Conservation (phyloP, 1,140 invertebrate species). For the Melipona quadrifasciata region DNA sequence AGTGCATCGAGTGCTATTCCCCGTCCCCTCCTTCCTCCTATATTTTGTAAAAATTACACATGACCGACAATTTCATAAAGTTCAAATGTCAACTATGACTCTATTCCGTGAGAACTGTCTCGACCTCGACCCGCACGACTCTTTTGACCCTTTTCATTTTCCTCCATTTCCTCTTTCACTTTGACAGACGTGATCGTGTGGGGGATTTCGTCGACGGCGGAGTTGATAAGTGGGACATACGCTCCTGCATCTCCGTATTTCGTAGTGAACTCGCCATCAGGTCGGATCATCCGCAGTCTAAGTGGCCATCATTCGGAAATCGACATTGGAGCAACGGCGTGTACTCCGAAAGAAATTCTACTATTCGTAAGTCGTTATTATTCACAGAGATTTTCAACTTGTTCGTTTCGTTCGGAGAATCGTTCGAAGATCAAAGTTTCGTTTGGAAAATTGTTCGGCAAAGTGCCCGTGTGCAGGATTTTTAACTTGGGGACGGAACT, state of each 20-base stretch:
- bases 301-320: no score
- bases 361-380: not conserved
- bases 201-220: slow-evolving; percentile 60
- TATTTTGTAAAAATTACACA: no score
- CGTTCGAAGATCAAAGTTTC: no score
- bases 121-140: no score
- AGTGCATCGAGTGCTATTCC: no score
- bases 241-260: slow-evolving; percentile 78
- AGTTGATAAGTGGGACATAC: slow-evolving; percentile 79
- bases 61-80: no score
- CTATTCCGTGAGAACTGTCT: not conserved
- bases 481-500: not conserved
- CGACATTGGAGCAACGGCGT: not conserved
- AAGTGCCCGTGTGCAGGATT: not conserved
- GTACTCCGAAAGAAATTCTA: not conserved
- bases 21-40: not conserved
- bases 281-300: slow-evolving; percentile 58
- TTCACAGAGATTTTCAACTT: no score
- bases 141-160: no score
- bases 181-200: not conserved
- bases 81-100: not conserved
- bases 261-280: slow-evolving; percentile 74
- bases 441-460: not conserved
- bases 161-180: not conserved
- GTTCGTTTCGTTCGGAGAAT: not conserved